Evolutionary conservation across 2,888 invertebrate genomes (phyloP), one percentile per base, ranked within the genome.

Genomic region (Temnothorax ravouxi): DNA sequence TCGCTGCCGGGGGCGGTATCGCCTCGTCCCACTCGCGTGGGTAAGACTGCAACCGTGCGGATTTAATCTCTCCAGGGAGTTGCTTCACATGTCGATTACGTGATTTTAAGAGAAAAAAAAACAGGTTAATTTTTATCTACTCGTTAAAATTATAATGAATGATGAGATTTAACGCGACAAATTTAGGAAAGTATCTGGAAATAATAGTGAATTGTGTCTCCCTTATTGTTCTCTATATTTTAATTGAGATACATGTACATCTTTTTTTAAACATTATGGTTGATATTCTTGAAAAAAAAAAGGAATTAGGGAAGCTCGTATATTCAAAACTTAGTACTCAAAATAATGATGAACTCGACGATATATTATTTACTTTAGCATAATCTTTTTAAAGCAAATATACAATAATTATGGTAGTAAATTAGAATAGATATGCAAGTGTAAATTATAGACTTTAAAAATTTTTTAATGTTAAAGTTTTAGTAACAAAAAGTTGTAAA

Each of bases 31-130:
- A 74, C 50, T 71, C 88, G 75, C 59, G 47, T 67, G 62, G 86
- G 88, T 89, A 89, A 90, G 88, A 52, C 18, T 3, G 59, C 15
- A 59, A 21, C 5, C 47, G 5, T 21, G 18, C 13, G 50, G 3
- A 3, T 59, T 59, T n/a, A 44, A 44, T 18, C 13, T 18, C 18
- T 15, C 18, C 44, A 4, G n/a, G 34, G 13, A 56, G 38, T 61
- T n/a, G 13, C 21, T 56, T 15, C 21, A 34, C 11, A 69, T n/a
- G n/a, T n/a, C n/a, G n/a, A n/a, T 47, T 44, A 56, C 29, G 18
- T n/a, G 29, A 54, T 41, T 41, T 15, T 18, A 11, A 38, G 25
- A 44, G 44, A 29, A 5, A 1, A 44, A 15, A 2, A 2, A 8
- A n/a, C 15, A 21, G 21, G 0, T 54, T 52, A 2, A 44, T 38